phyloP scores from a whole-genome alignment of 2,113 vertebrate species.

The Bagarius yarrelli region DNA sequence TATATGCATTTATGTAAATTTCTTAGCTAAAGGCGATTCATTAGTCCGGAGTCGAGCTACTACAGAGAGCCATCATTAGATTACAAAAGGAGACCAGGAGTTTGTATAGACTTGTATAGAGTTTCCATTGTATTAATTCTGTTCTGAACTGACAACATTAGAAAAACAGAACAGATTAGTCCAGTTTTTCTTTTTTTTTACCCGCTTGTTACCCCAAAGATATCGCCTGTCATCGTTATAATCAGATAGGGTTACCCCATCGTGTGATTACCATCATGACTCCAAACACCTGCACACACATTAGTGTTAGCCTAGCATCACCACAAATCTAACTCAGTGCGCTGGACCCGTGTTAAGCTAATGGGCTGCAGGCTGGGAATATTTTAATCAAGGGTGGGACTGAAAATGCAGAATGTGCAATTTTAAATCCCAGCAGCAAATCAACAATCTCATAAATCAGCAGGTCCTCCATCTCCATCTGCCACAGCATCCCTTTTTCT shows the following conservation, averaged over 20 bases:
- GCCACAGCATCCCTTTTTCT: background rate
- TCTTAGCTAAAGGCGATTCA: background rate
- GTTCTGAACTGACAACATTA: background rate
- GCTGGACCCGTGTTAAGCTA: constrained; percentile 40
- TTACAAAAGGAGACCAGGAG: background rate
- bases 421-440: constrained; percentile 11
- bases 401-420: constrained; percentile 21
- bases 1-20: background rate
- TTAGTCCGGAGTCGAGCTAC: background rate
- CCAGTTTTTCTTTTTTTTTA: background rate
- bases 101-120: background rate
- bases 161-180: background rate
- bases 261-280: background rate
- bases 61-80: background rate
- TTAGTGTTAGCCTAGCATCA: constrained; percentile 13
- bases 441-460: constrained; percentile 18
- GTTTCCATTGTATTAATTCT: background rate
- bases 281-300: background rate
- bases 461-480: constrained; percentile 27
- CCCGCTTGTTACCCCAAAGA: background rate
- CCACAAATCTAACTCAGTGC: constrained; percentile 27
- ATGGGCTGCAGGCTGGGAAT: constrained; percentile 28
- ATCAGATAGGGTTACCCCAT: background rate
- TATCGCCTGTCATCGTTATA: background rate
- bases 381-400: constrained; percentile 8